Percentiles rank a stretch among this genome's conserved stretches.
These are phyloP conservation scores for Marcusenius ussheri DNA, from an alignment of 2,113 vertebrate species.

Conservation along the genomic window DNA sequence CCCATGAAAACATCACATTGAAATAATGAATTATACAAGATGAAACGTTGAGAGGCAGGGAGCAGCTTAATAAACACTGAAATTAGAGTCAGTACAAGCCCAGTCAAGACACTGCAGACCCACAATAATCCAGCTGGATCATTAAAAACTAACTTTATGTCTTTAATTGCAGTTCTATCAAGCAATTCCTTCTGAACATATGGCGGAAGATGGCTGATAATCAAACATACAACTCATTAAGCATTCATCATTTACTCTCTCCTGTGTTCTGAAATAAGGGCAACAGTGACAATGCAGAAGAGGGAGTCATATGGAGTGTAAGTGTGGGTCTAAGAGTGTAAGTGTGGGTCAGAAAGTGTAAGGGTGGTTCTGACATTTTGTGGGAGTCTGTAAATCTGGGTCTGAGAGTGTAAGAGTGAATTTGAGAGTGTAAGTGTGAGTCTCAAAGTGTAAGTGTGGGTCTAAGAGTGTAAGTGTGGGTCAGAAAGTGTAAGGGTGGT, in stretches of 20 bases:
- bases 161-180: not conserved
- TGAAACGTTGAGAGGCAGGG: not conserved
- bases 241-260: not conserved
- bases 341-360: not conserved
- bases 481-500: not conserved
- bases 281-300: not conserved
- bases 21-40: not conserved
- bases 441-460: not conserved
- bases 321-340: not conserved
- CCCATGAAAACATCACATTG: not conserved
- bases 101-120: not conserved
- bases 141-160: not conserved
- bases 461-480: not conserved
- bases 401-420: not conserved
- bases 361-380: not conserved
- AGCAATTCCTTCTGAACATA: not conserved
- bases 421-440: not conserved
- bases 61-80: not conserved
- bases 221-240: not conserved
- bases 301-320: not conserved
- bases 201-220: not conserved
- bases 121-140: not conserved
- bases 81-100: not conserved
- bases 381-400: not conserved
- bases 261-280: not conserved